Conservation (phyloP, 2,888 invertebrate species). For the Hirtodrosophila duncani region DNA sequence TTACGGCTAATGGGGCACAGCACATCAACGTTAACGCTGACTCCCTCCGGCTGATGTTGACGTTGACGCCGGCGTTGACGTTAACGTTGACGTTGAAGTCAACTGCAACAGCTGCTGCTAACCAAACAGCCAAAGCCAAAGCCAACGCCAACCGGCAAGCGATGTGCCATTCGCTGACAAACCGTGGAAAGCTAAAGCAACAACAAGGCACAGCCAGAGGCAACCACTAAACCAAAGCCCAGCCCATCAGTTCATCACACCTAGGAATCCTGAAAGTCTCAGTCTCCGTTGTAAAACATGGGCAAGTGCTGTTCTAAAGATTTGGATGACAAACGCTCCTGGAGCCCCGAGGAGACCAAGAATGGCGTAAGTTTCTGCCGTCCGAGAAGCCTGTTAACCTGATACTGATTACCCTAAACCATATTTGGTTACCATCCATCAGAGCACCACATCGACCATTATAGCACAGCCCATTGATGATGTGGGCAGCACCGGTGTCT, state of each 20-base stretch:
- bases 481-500: conserved; percentile 61
- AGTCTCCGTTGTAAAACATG: conserved; percentile 37
- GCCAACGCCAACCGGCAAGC: conserved; percentile 56
- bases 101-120: conserved; percentile 11
- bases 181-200: conserved; percentile 54
- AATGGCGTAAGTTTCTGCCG: conserved; percentile 58
- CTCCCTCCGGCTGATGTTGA: conserved; percentile 3
- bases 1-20: too few species aligned
- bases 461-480: conserved; percentile 69
- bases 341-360: conserved; percentile 73
- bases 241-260: background rate
- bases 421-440: too few species aligned
- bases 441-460: conserved; percentile 74
- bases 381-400: background rate
- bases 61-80: conserved; percentile 6
- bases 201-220: conserved; percentile 15
- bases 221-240: background rate
- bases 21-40: background rate
- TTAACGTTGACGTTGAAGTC: conserved; percentile 11
- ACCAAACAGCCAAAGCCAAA: conserved; percentile 25
- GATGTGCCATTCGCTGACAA: conserved; percentile 53
- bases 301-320: conserved; percentile 73
- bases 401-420: background rate
- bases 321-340: conserved; percentile 70
- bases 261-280: background rate